Conservation (phyloP, 2,113 vertebrate genomes). For the Chrysemys picta region DNA sequence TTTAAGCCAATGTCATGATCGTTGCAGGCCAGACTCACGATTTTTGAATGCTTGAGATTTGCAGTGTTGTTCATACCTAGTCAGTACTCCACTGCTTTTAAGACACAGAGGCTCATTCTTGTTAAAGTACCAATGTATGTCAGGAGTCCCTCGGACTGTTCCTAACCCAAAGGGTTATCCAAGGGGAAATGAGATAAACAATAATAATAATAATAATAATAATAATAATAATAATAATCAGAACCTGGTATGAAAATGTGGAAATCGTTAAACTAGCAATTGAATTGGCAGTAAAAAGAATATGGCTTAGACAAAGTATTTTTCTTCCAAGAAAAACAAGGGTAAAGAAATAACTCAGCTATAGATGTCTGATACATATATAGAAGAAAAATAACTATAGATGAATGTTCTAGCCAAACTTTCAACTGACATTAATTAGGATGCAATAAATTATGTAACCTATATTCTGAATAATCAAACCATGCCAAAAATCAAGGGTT, state of each 20-base stretch:
- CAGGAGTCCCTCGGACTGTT: background rate
- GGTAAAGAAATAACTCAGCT: background rate
- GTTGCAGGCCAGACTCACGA: background rate
- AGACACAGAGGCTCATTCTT: background rate
- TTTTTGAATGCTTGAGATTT: background rate
- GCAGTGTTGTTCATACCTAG: background rate
- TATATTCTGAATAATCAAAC: background rate
- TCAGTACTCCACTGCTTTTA: background rate
- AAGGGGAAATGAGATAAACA: background rate
- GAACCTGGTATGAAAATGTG: background rate
- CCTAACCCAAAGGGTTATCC: background rate
- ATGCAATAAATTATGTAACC: background rate
- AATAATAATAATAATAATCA: background rate
- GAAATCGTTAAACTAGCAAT: background rate
- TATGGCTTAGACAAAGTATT: background rate
- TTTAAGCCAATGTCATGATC: background rate
- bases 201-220: background rate
- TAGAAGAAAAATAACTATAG: background rate
- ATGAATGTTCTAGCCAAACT: background rate
- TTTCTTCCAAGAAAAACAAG: conserved; percentile 18
- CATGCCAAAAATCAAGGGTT: background rate
- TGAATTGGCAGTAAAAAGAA: background rate
- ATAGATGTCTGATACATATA: background rate
- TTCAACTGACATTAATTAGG: background rate
- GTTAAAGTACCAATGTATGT: background rate